These are phyloP conservation scores for Penaeus japonicus DNA, from an alignment of 1,140 invertebrate species.

Conservation along the genomic window DNA sequence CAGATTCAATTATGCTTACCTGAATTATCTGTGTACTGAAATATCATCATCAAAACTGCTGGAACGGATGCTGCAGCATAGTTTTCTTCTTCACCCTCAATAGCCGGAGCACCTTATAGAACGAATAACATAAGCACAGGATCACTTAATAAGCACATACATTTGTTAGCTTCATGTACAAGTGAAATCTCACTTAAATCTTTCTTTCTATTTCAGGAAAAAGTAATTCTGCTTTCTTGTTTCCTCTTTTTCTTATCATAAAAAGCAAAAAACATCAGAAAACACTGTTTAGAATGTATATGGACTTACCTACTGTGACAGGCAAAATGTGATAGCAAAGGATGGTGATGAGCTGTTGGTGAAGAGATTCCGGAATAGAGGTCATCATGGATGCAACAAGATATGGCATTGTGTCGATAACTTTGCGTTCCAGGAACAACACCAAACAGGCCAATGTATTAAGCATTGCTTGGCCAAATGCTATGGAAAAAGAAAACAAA, in stretches of 20 bases:
- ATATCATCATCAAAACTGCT: conserved; percentile 95
- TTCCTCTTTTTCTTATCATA: not conserved
- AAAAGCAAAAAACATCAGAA: not conserved
- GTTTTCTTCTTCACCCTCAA: conserved; percentile 74
- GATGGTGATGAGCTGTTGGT: conserved; percentile 94
- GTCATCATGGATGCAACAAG: conserved; percentile 92
- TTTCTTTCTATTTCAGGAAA: too few species aligned
- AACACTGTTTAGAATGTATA: conserved; percentile 24
- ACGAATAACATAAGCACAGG: not conserved
- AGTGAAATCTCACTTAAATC: too few species aligned
- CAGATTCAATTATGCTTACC: conserved; percentile 67
- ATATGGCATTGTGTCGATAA: conserved; percentile 94
- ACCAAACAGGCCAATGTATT: conserved; percentile 91
- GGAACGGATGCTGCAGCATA: conserved; percentile 90
- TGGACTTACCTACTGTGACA: conserved; percentile 88
- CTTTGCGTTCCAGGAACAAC: conserved; percentile 95
- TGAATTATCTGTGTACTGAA: conserved; percentile 93
- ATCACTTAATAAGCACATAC: not conserved
- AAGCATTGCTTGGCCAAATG: conserved; percentile 87
- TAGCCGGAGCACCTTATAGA: conserved; percentile 65
- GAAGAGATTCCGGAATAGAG: conserved; percentile 86
- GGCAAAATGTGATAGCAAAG: conserved; percentile 96
- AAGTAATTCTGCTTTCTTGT: not conserved
- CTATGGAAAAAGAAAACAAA: conserved; percentile 69
- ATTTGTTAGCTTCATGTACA: too few species aligned